These are phyloP conservation scores for Morone saxatilis DNA, from an alignment of 2,113 vertebrate species.

Conservation along the genomic window DNA sequence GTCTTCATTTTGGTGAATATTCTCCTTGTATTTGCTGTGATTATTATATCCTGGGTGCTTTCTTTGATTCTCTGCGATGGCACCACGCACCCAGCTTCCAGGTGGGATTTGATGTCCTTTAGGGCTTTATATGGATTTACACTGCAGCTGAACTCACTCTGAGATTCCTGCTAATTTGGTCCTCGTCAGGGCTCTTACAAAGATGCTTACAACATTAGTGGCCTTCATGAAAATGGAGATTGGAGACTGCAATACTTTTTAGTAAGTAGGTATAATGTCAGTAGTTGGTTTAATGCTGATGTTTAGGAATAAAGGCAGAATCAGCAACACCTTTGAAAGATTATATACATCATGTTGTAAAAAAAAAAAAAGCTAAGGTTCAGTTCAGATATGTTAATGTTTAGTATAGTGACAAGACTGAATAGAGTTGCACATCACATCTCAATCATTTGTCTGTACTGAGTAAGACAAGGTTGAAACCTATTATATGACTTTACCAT, in stretches of 20 bases:
- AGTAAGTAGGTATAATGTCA: no score
- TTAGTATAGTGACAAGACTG: not conserved
- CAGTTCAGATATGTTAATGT: not conserved
- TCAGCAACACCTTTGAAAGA: not conserved
- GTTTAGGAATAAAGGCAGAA: constrained; percentile 3
- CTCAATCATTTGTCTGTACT: not conserved
- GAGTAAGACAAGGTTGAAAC: not conserved
- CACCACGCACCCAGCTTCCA: not conserved
- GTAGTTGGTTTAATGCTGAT: not conserved
- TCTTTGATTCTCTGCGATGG: not conserved
- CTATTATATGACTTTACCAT: not conserved
- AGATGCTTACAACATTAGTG: constrained; percentile 35
- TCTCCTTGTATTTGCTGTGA: not conserved
- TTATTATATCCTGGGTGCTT: not conserved
- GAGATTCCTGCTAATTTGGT: constrained; percentile 41
- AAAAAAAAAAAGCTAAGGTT: not conserved
- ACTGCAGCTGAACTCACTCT: constrained; percentile 47
- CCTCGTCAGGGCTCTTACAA: not conserved
- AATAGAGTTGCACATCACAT: not conserved
- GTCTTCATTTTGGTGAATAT: not conserved
- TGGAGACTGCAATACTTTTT: constrained; percentile 15
- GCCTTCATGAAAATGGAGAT: constrained; percentile 20
- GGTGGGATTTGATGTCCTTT: constrained; percentile 38
- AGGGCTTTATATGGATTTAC: constrained; percentile 26
- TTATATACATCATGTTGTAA: constrained; percentile 6